Percentiles rank a stretch among this genome's conserved stretches.
These are phyloP conservation scores for Ceyx cyanopectus DNA, from an alignment of 2,113 vertebrate genomes.

Conservation along the genomic window DNA sequence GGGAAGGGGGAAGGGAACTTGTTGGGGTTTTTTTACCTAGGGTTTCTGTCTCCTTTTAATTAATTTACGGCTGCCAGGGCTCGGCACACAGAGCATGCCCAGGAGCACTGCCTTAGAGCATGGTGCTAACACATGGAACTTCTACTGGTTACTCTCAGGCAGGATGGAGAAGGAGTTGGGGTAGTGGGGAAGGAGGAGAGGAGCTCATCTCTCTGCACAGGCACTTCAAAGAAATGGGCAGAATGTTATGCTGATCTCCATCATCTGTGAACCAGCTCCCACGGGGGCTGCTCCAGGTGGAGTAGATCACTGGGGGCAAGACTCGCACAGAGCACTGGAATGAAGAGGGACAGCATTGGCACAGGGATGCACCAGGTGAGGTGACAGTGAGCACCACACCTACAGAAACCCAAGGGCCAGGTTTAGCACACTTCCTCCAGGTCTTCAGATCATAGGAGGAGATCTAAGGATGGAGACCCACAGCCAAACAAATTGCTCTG, in stretches of 20 bases:
- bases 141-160: slow-evolving; percentile 61
- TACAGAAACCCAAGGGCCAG: neutral
- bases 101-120: neutral
- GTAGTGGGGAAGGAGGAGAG: slow-evolving; percentile 11
- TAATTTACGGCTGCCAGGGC: too few relatives aligned
- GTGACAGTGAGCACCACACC: accelerated
- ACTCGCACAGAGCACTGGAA: neutral
- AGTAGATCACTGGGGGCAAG: neutral
- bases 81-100: slow-evolving; percentile 41
- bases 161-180: slow-evolving; percentile 9
- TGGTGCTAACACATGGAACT: slow-evolving; percentile 46
- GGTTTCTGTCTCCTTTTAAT: too few relatives aligned
- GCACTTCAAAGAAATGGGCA: neutral
- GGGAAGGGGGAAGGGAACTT: too few relatives aligned
- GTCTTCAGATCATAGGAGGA: neutral
- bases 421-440: neutral
- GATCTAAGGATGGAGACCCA: neutral
- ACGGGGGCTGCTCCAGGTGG: neutral
- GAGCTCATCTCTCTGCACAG: slow-evolving; percentile 6
- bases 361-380: neutral
- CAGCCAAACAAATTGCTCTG: neutral
- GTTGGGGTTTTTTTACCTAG: too few relatives aligned
- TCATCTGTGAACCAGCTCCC: neutral
- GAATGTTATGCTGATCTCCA: neutral
- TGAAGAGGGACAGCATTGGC: neutral